Conservation (phyloP, 2,113 vertebrate species). For the Ptychochromis oligacanthus region DNA sequence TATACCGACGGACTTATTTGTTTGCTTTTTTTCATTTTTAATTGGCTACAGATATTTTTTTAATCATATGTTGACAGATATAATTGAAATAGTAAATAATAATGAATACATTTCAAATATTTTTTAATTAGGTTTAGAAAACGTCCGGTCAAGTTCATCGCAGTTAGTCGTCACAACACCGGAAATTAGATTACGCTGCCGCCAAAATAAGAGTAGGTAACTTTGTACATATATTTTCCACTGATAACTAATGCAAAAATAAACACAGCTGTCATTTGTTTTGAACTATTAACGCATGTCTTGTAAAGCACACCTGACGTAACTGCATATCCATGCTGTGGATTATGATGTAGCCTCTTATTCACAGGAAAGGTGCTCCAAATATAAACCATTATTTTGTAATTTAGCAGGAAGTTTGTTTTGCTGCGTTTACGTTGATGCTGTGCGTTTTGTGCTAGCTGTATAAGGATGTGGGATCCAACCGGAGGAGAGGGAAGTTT, state of each 20-base stretch:
- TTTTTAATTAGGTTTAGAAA: background rate
- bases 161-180: background rate
- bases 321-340: background rate
- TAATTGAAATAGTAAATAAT: background rate
- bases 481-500: background rate
- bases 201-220: background rate
- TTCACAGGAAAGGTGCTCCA: too few species aligned
- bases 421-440: fast-evolving
- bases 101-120: background rate
- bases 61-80: background rate
- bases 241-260: background rate
- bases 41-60: background rate
- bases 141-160: background rate
- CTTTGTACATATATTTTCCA: background rate
- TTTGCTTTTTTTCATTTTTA: background rate
- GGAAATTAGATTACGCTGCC: background rate
- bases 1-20: background rate
- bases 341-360: too few species aligned
- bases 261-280: background rate
- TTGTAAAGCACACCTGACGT: background rate
- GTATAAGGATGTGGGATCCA: background rate
- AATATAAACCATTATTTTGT: slow-evolving; percentile 26
- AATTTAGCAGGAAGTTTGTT: background rate
- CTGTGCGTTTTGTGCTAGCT: background rate
- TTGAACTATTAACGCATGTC: background rate